Evolutionary conservation across 2,797 vertebrate genomes (phyloP).

Genomic region (Sebastes variabilis): DNA sequence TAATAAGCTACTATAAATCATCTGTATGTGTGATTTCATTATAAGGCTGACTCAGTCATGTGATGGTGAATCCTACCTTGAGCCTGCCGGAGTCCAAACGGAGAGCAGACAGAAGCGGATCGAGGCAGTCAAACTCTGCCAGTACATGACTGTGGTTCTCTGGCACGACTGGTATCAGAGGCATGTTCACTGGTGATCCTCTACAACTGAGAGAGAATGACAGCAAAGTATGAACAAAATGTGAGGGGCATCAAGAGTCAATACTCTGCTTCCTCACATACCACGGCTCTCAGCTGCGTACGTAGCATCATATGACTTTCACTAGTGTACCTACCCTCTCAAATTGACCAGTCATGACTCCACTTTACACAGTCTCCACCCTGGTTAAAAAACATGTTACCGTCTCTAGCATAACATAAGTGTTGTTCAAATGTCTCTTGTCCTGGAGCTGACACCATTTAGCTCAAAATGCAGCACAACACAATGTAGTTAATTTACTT

Average conservation of each 20-base stretch:
- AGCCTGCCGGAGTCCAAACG: slow-evolving; percentile 92
- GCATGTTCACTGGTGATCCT: slow-evolving; percentile 75
- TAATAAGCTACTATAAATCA: background rate
- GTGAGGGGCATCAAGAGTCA: background rate
- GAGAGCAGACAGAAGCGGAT: slow-evolving; percentile 91
- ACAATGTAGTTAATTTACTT: background rate
- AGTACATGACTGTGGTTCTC: slow-evolving; percentile 90
- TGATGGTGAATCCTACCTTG: slow-evolving; percentile 82
- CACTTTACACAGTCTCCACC: slow-evolving; percentile 23
- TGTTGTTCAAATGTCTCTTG: background rate
- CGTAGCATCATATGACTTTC: slow-evolving; percentile 66
- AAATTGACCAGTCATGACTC: slow-evolving; percentile 69
- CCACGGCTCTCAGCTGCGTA: background rate
- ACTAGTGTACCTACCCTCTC: background rate
- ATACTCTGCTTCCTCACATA: background rate
- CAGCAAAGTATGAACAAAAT: background rate
- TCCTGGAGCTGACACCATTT: background rate
- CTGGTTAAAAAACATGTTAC: background rate
- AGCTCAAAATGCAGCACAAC: background rate
- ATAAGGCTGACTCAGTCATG: background rate
- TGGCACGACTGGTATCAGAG: slow-evolving; percentile 81
- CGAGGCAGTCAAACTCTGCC: slow-evolving; percentile 92
- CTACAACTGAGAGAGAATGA: slow-evolving; percentile 18
- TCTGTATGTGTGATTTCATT: background rate
- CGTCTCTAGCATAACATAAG: background rate